A percentile compares a stretch with the other conserved stretches of the same genome.
Conservation (phyloP, 1,140 invertebrate genomes). For the Sitophilus oryzae region DNA sequence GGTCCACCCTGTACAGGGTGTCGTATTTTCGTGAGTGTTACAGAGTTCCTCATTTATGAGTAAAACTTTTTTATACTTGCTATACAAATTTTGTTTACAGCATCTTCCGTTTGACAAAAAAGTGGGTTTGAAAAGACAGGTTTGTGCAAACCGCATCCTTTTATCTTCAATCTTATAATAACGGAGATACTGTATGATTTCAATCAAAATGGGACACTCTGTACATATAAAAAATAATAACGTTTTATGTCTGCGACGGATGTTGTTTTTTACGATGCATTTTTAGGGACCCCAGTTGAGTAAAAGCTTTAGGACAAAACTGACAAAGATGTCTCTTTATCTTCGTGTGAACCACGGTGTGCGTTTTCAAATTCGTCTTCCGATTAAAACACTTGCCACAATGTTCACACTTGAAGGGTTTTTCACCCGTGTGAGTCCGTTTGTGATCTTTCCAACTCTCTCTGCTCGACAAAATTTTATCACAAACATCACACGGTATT, state of each 20-base stretch:
- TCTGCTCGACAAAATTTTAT: neutral
- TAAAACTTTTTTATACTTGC: no score
- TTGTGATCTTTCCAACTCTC: constrained; percentile 5
- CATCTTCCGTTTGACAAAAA: no score
- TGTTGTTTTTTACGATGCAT: constrained; percentile 8
- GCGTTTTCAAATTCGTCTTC: constrained; percentile 56
- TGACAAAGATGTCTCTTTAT: constrained; percentile 45
- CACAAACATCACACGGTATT: constrained; percentile 43
- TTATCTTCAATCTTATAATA: no score
- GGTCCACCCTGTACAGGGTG: no score
- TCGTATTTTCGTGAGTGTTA: no score
- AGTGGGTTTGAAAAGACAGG: no score
- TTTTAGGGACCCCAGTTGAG: constrained; percentile 18
- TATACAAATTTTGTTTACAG: no score
- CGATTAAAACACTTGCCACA: constrained; percentile 51
- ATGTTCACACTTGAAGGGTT: constrained; percentile 51
- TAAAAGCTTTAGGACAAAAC: constrained; percentile 42
- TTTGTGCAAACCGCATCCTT: no score
- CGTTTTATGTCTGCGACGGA: constrained; percentile 1
- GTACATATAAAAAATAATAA: no score
- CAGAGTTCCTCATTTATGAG: no score
- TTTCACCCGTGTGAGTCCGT: constrained; percentile 55
- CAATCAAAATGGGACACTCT: no score
- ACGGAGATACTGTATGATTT: no score
- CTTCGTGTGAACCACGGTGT: constrained; percentile 43